phyloP scores from a whole-genome alignment of 2,888 invertebrate species.

The Zaprionus obscuricornis region DNA sequence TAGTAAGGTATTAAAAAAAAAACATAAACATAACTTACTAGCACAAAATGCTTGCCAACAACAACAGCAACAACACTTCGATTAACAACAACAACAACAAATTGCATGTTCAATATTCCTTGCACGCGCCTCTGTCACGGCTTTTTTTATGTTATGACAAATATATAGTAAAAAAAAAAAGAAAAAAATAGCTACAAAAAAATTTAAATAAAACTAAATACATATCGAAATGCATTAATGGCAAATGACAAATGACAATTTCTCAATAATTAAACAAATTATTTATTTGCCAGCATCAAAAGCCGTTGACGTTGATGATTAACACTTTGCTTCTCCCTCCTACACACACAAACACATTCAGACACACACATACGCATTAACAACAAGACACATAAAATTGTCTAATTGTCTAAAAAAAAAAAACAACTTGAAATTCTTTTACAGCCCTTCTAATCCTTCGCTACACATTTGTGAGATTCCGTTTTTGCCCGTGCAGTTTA shows the following conservation, averaged over 20 bases:
- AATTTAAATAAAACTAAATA: conserved; percentile 24
- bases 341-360: not conserved
- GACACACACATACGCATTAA: no score
- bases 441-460: conserved; percentile 81
- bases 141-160: no score
- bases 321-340: conserved; percentile 9
- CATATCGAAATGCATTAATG: not conserved
- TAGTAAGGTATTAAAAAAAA: conserved; percentile 81
- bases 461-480: conserved; percentile 82
- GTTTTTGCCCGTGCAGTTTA: conserved; percentile 82
- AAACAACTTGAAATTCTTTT: conserved; percentile 69
- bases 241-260: conserved; percentile 16
- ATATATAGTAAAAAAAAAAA: no score
- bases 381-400: conserved; percentile 11
- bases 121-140: no score
- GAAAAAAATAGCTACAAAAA: no score
- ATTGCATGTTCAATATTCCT: conserved; percentile 12
- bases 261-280: conserved; percentile 11
- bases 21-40: conserved; percentile 27
- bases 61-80: conserved; percentile 29
- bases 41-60: not conserved
- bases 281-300: conserved; percentile 35
- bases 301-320: conserved; percentile 14
- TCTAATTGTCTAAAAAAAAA: conserved; percentile 44
- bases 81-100: conserved; percentile 23